Evolutionary conservation across 1,140 invertebrate species (phyloP), one percentile per base, ranked within the genome.

Genomic region (Drosophila novamexicana): DNA sequence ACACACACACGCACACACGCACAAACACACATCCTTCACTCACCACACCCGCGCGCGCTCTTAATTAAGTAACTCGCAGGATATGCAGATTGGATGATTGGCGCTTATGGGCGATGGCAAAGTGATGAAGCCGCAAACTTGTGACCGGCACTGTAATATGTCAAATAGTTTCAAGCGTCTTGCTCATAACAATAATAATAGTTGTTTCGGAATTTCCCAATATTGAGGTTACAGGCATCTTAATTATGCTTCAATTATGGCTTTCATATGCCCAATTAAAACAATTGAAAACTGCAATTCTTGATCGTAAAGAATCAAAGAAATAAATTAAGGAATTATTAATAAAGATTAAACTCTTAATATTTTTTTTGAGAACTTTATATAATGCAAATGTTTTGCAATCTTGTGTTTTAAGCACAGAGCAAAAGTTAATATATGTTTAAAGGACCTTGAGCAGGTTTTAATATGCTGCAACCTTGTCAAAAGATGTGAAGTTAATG

Each of bases 51-150:
- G 37, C 36, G 6, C 8, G 29, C 9, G 22, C 53, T 39, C 16
- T 12, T 76, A 76, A 76, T 76, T 76, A 56, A 76, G 61, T 76
- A 42, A 61, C 53, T 66, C 62, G 34, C 70, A 45, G 14, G 62
- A 56, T 40, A 58, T 67, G 49, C 62, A 54, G 34, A 61, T 66
- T 57, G 62, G 66, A 52, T 57, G 63, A 67, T 77, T 73, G 63
- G 42, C 53, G 64, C 42, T 66, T 67, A 63, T 50, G 62, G 32
- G 54, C 50, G 18, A 67, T 69, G 69, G 50, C 74, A 76, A 49
- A 62, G 22, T 65, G 44, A 40, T 12, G 36, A 44, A 71, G 40
- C 73, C 68, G 47, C 72, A 58, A 44, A 57, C 44, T 36, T 57
- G 37, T 44, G 64, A 63, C 29, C 40, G 52, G 34, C 29, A 64